A percentile compares a stretch with the other conserved stretches of the same genome.
phyloP scores from a whole-genome alignment of 2,113 vertebrate species.

The Lontra canadensis region DNA sequence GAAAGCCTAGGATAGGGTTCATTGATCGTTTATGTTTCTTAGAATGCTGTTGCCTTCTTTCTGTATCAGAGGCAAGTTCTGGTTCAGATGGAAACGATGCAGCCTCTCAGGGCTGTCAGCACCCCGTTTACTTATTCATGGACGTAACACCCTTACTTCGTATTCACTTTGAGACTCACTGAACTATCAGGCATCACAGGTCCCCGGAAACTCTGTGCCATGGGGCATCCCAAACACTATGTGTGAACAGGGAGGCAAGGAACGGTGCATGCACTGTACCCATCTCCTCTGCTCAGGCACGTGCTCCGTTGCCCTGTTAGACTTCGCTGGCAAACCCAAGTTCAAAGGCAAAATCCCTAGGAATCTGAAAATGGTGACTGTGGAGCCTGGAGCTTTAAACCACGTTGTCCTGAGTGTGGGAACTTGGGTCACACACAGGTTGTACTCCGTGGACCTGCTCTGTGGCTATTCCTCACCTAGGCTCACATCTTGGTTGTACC shows the following conservation, averaged over 20 bases:
- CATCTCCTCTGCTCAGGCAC: neutral
- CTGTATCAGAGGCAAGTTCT: conserved; percentile 38
- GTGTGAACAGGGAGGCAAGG: neutral
- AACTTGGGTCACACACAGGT: neutral
- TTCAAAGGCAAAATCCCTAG: neutral
- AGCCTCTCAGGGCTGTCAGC: neutral
- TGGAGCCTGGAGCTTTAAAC: neutral
- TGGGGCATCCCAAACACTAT: neutral
- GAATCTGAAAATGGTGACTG: neutral
- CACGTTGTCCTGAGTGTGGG: neutral
- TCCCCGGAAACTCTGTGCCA: neutral
- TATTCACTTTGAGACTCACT: neutral
- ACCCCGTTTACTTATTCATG: neutral
- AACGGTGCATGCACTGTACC: rapidly evolving
- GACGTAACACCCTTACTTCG: neutral
- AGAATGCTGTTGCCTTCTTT: neutral
- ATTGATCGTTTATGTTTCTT: neutral
- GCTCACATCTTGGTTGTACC: neutral
- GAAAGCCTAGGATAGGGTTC: neutral
- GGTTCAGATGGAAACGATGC: conserved; percentile 22
- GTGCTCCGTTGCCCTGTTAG: rapidly evolving
- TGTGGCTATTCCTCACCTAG: neutral
- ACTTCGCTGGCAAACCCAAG: neutral
- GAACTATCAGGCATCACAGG: neutral
- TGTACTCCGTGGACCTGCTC: too few relatives aligned